phyloP scores from a whole-genome alignment of 2,113 vertebrate species.

The Bagarius yarrelli region DNA sequence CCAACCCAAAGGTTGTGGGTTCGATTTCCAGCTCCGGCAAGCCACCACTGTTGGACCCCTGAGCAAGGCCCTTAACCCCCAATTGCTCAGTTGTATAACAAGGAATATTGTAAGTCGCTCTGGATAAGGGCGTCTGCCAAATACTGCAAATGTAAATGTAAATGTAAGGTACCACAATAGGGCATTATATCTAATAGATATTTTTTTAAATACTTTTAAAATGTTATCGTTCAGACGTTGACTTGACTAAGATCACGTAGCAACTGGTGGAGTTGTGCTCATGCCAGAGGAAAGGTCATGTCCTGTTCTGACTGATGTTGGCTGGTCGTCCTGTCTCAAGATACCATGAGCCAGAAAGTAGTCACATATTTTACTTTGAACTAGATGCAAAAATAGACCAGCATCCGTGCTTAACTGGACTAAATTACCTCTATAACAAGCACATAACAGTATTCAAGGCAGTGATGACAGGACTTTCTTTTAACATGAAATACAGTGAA shows the following conservation, averaged over 20 bases:
- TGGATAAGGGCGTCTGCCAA: too few species aligned
- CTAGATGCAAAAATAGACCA: slow-evolving; percentile 50
- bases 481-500: background rate
- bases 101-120: too few species aligned
- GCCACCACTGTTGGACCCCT: too few species aligned
- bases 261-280: slow-evolving; percentile 9
- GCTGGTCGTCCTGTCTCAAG: slow-evolving; percentile 51
- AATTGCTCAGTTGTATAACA: too few species aligned
- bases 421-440: background rate
- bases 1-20: too few species aligned
- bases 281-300: slow-evolving; percentile 53
- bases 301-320: slow-evolving; percentile 56
- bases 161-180: background rate
- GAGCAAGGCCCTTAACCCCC: too few species aligned
- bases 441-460: background rate
- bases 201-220: background rate
- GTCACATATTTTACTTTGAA: slow-evolving; percentile 49
- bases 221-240: slow-evolving; percentile 41
- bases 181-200: background rate
- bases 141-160: too few species aligned
- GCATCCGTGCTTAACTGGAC: background rate
- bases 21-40: too few species aligned
- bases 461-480: background rate
- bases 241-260: slow-evolving; percentile 46
- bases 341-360: slow-evolving; percentile 32